A percentile compares a stretch with the other conserved stretches of the same genome.
Conservation (phyloP, 1,140 invertebrate genomes). For the Mesaphorura yosii region DNA sequence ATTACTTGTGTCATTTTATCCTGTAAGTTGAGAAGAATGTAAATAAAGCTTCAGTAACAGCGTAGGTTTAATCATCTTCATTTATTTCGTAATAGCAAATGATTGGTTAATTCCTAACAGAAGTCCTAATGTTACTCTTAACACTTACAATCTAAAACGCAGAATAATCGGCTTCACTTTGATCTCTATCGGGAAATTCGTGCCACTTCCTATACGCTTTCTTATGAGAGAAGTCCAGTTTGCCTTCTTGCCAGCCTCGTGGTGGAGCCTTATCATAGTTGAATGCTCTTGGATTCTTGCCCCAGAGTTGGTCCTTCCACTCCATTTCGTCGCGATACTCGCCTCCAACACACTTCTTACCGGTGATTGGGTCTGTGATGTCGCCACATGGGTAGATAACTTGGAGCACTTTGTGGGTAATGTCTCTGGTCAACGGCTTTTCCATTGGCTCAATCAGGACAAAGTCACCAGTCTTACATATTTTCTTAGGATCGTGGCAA, state of each 20-base stretch:
- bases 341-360: slow-evolving; percentile 58
- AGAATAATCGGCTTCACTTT: slow-evolving; percentile 15
- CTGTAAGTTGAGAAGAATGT: no score
- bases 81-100: no score
- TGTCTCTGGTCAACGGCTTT: slow-evolving; percentile 56
- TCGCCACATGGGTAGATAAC: slow-evolving; percentile 69
- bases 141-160: no score
- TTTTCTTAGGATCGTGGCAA: slow-evolving; percentile 61
- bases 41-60: no score
- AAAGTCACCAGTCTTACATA: slow-evolving; percentile 67
- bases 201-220: slow-evolving; percentile 62
- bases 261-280: slow-evolving; percentile 62
- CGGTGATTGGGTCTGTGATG: slow-evolving; percentile 66
- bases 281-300: slow-evolving; percentile 51
- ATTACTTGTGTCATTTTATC: no score
- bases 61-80: no score
- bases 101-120: no score
- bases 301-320: slow-evolving; percentile 50
- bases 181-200: slow-evolving; percentile 48
- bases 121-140: no score
- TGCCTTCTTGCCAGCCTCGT: slow-evolving; percentile 66
- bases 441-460: slow-evolving; percentile 62
- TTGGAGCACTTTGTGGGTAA: slow-evolving; percentile 65
- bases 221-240: slow-evolving; percentile 64
- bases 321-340: slow-evolving; percentile 62